Conservation (phyloP, 2,888 invertebrate species). For the Tigriopus californicus region DNA sequence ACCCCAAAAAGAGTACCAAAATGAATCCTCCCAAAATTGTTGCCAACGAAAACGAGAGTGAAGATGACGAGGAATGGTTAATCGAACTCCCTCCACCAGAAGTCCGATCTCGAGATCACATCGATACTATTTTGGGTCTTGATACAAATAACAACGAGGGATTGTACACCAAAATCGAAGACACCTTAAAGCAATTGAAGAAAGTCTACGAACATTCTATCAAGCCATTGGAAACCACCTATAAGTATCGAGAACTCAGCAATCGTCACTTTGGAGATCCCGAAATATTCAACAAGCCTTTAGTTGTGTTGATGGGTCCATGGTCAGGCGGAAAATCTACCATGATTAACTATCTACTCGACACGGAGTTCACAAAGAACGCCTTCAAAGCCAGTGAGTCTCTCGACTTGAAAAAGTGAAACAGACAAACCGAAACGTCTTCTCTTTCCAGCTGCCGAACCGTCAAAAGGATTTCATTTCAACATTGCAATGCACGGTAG, state of each 20-base stretch:
- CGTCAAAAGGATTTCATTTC: conserved; percentile 51
- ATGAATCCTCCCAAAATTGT: conserved; percentile 49
- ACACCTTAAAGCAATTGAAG: conserved; percentile 63
- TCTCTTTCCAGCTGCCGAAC: conserved; percentile 55
- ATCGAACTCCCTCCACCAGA: conserved; percentile 10
- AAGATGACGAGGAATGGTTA: conserved; percentile 9
- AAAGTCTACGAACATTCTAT: conserved; percentile 65
- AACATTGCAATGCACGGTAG: conserved; percentile 16
- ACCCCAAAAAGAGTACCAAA: conserved; percentile 26
- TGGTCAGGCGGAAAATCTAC: conserved; percentile 93
- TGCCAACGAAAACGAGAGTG: neutral
- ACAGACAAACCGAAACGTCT: no score
- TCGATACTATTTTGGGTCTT: conserved; percentile 55
- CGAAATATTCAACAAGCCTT: conserved; percentile 81
- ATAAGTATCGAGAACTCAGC: conserved; percentile 76
- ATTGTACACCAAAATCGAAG: conserved; percentile 39
- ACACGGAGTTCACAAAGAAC: conserved; percentile 61
- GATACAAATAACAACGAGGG: conserved; percentile 50
- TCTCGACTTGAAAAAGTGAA: no score
- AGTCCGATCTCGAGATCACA: conserved; percentile 54
- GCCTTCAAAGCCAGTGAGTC: conserved; percentile 15
- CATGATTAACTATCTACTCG: conserved; percentile 74
- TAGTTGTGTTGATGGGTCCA: conserved; percentile 82
- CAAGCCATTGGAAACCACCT: conserved; percentile 70
- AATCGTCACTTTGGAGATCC: conserved; percentile 62